Evolutionary conservation across 2,113 vertebrate genomes (phyloP).

Genomic region (Rhabdornis inornatus): DNA sequence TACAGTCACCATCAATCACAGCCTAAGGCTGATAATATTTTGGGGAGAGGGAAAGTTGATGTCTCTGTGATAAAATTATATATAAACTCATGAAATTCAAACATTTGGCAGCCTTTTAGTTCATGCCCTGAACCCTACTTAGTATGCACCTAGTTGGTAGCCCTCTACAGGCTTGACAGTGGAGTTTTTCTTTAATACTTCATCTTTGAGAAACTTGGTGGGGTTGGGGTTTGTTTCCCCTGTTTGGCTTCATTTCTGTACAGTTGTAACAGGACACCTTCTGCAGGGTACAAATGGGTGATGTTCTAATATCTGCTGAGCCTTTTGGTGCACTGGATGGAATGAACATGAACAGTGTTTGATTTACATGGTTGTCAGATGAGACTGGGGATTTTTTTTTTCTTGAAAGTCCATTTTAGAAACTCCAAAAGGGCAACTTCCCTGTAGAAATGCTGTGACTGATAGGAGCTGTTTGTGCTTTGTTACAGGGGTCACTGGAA

Average conservation of each 20-base stretch:
- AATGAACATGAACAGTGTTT: rapidly evolving
- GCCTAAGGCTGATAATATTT: background rate
- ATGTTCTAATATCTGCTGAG: background rate
- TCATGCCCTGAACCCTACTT: background rate
- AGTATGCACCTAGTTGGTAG: background rate
- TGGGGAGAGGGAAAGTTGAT: background rate
- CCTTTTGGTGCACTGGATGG: background rate
- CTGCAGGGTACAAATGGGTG: background rate
- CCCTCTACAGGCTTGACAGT: background rate
- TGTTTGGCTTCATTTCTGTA: background rate
- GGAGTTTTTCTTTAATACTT: background rate
- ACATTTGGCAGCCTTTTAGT: background rate
- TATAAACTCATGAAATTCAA: background rate
- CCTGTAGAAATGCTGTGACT: background rate
- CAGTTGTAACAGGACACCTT: background rate
- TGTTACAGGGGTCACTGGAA: slow-evolving; percentile 10
- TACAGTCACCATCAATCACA: background rate
- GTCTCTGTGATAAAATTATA: background rate
- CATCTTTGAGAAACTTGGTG: background rate
- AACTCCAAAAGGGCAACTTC: background rate
- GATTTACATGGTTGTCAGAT: background rate
- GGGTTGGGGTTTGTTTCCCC: background rate
- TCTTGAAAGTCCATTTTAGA: background rate
- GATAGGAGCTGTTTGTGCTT: background rate
- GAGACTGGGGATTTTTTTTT: background rate